phyloP scores from a whole-genome alignment of 2,113 vertebrate genomes.

The Chamaea fasciata region DNA sequence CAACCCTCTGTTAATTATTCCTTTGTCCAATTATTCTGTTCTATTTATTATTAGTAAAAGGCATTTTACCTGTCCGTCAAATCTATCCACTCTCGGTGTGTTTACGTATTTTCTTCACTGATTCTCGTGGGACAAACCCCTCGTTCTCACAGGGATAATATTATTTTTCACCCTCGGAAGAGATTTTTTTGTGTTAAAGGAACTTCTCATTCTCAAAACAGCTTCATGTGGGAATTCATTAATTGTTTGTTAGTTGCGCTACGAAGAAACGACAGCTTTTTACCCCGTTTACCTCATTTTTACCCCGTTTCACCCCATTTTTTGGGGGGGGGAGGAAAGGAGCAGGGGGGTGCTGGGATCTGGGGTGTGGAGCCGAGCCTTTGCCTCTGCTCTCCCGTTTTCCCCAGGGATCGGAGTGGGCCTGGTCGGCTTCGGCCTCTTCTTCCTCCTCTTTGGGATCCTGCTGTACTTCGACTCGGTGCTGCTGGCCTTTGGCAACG shows the following conservation, averaged over 20 bases:
- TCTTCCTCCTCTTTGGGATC: constrained; percentile 88
- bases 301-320: neutral
- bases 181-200: neutral
- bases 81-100: neutral
- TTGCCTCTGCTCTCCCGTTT: neutral
- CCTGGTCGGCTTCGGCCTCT: constrained; percentile 81
- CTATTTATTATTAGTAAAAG: neutral
- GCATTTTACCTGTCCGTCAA: neutral
- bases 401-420: constrained; percentile 85
- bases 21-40: too few relatives aligned
- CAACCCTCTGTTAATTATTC: too few relatives aligned
- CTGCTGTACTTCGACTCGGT: constrained; percentile 91
- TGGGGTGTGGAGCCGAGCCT: rapidly evolving
- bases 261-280: neutral
- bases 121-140: neutral
- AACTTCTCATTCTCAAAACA: neutral
- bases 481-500: constrained; percentile 90
- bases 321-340: neutral
- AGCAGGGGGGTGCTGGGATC: neutral
- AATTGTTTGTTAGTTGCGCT: neutral
- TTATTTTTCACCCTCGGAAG: neutral
- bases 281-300: neutral
- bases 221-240: neutral
- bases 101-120: neutral
- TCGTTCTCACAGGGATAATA: too few relatives aligned